These are phyloP conservation scores for Zophobas morio DNA, from an alignment of 1,140 invertebrate genomes.

Conservation along the genomic window DNA sequence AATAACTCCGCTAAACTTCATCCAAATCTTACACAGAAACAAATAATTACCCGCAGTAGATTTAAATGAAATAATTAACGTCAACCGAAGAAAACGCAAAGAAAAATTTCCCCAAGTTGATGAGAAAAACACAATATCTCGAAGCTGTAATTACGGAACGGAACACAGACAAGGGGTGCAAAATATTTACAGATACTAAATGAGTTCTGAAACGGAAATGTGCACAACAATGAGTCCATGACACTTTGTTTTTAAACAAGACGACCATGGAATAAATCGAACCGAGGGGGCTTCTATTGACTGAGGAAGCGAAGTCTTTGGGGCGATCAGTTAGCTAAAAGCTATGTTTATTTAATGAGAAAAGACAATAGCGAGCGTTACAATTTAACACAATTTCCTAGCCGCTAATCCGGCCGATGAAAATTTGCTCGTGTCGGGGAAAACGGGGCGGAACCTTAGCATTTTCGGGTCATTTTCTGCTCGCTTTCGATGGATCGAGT, in stretches of 20 bases:
- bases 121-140: neutral
- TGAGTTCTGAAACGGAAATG: neutral
- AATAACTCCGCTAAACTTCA: no score
- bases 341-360: constrained; percentile 34
- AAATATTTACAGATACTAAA: neutral
- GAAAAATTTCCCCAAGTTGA: neutral
- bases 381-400: constrained; percentile 32
- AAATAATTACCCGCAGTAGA: no score
- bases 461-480: constrained; percentile 23
- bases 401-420: constrained; percentile 8
- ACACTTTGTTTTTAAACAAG: neutral
- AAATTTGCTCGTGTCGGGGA: neutral
- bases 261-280: neutral
- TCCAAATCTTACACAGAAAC: no score
- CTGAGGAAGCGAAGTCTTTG: neutral
- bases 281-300: neutral
- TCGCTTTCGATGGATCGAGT: constrained; percentile 12
- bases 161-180: neutral
- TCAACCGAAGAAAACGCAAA: no score
- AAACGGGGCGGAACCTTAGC: neutral
- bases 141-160: neutral
- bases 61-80: no score
- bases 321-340: constrained; percentile 25
- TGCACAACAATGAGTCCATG: neutral
- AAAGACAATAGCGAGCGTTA: constrained; percentile 30